phyloP scores from a whole-genome alignment of 2,888 invertebrate species.

The Kryphioiulus occultus region DNA sequence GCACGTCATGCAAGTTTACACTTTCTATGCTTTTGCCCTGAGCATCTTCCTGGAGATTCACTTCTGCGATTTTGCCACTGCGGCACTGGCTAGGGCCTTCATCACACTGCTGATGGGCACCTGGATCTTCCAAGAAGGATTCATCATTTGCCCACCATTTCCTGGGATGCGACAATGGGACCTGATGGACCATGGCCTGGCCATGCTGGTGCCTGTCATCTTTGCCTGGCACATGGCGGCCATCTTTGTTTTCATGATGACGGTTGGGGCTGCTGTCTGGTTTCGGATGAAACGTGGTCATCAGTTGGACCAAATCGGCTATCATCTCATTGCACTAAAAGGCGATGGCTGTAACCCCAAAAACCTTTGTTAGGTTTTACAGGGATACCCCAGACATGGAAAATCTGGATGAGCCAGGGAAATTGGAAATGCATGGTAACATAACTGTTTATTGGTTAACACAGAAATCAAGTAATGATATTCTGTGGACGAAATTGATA shows the following conservation, averaged over 20 bases:
- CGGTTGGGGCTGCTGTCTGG: not conserved
- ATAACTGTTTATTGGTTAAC: too few relatives aligned
- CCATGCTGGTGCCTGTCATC: not conserved
- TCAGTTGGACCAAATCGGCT: not conserved
- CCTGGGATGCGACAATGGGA: not conserved
- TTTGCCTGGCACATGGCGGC: constrained; percentile 33
- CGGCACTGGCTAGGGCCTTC: constrained; percentile 61
- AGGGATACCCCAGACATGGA: too few relatives aligned
- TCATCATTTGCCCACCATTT: constrained; percentile 64
- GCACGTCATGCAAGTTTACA: constrained; percentile 64
- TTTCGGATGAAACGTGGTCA: not conserved
- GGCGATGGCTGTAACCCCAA: too few relatives aligned
- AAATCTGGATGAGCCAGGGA: too few relatives aligned
- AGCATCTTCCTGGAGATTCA: constrained; percentile 61
- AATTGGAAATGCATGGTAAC: too few relatives aligned
- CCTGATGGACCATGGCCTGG: not conserved
- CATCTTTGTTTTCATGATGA: not conserved
- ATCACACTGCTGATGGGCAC: constrained; percentile 65
- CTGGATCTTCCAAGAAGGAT: constrained; percentile 66
- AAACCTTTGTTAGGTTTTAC: too few relatives aligned
- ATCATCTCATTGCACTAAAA: not conserved
- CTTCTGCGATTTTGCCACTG: constrained; percentile 60
- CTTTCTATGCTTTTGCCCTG: constrained; percentile 59
- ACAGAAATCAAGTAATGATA: too few relatives aligned
- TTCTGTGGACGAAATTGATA: too few relatives aligned